These are phyloP conservation scores for Andrena bicolor DNA, from an alignment of 2,888 invertebrate genomes.

Conservation along the genomic window DNA sequence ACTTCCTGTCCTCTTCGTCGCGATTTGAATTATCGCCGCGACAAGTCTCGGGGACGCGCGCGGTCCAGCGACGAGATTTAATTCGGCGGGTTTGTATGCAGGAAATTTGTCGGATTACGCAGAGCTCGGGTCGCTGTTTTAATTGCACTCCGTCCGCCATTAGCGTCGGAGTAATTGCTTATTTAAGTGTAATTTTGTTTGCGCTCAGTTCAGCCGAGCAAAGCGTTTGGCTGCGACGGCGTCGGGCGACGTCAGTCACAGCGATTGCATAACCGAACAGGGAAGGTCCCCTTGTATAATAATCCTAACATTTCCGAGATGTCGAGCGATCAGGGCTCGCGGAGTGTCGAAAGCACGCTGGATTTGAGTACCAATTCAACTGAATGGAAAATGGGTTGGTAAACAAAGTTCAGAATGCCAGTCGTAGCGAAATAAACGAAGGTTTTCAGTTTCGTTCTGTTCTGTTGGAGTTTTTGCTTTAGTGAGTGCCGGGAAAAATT, in stretches of 20 bases:
- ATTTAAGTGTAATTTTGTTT: conserved; percentile 49
- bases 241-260: background rate
- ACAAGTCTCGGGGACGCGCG: background rate
- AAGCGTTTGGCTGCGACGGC: conserved; percentile 17
- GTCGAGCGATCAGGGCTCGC: background rate
- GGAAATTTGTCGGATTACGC: conserved; percentile 38
- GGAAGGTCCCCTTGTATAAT: background rate
- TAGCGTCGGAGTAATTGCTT: conserved; percentile 42
- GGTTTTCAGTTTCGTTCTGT: background rate
- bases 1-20: background rate
- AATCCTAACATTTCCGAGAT: background rate
- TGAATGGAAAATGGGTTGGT: no score
- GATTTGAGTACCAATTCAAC: no score
- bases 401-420: no score
- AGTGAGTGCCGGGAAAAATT: background rate
- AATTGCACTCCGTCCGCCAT: conserved; percentile 33
- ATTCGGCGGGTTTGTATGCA: conserved; percentile 34
- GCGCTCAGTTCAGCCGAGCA: conserved; percentile 36
- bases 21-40: background rate
- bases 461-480: background rate
- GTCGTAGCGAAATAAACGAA: no score
- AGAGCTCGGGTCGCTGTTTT: conserved; percentile 27
- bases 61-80: background rate
- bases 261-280: conserved; percentile 1
- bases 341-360: no score